Base-by-base conservation (phyloP, 2,113 vertebrate species). In the Neotragus pygmaeus region DNA sequence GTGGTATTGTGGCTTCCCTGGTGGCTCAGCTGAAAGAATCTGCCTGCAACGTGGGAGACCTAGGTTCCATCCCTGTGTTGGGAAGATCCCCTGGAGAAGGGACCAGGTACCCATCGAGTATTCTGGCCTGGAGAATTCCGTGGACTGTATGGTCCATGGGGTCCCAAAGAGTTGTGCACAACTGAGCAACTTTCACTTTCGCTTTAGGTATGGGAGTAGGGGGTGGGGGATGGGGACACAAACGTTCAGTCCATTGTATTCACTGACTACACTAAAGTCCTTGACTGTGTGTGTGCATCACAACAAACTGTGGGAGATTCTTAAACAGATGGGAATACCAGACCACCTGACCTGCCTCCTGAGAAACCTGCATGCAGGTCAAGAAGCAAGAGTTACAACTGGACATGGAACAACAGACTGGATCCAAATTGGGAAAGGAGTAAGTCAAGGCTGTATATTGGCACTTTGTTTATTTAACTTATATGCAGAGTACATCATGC, bases 121-220 rank as follows among this genome's bases (percentile, higher is more conserved):
- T 70, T 21, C n/a, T 70, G 64, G 64, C n/a, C 64, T 70, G 64
- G n/a, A 36, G 64, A 70, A 70, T 11, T 36, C 64, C 64, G 36
- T 21, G n/a, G 33, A 36, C 64, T 66, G n/a, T 66, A 70, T 21
- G 21, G 64, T 70, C 64, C 64, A 21, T 0, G n/a, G 17, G n/a
- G 17, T 36, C 33, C 9, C n/a, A 66, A 66, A 66, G 64, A 36
- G n/a, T 36, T n/a, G 17, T 10, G 17, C 17, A 66, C 17, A 36
- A 21, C 17, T 36, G 64, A 66, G 64, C 17, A 17, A 36, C 64
- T 5, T 21, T 36, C 64, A 66, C 64, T 66, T 11, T 66, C 64
- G 36, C 64, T 36, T 66, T 36, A 21, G 33, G 16, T 21, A 5
- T 0, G 1, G 9, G 64, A 5, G 1, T 10, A 0, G 33, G 17